Evolutionary conservation across 2,888 invertebrate genomes (phyloP), one percentile per base, ranked within the genome.

Genomic region (Aproaerema taeniolella): DNA sequence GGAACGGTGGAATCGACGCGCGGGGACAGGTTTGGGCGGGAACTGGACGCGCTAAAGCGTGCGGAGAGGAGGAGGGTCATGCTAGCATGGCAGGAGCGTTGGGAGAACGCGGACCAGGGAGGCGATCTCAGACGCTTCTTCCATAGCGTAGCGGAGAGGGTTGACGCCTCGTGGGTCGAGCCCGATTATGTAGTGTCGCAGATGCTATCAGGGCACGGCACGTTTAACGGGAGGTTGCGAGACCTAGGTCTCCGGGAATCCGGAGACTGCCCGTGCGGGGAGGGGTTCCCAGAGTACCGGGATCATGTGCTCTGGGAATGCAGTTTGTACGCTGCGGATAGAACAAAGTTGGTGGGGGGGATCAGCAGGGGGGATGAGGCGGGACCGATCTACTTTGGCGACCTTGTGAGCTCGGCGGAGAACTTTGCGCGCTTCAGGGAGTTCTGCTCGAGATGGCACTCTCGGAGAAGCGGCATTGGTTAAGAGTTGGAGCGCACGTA

Each of bases 191-290:
- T 28, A 9, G 31, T 31, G 1, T 43, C 33, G 8, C 43, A 38
- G 25, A 12, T 45, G 9, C 31, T 43, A 8, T 40, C 34, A n/a
- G 40, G 40, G n/a, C 43, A 43, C 34, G 40, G 40, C 2, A 30
- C 30, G 15, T 43, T 40, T 28, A 37, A 35, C n/a, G 25, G 10
- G 8, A 14, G 30, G 10, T 32, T 43, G 2, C 17, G 32, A 7
- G 24, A n/a, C 20, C 11, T 43, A 7, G 31, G 25, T 9, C 37
- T 43, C 26, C 2, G 24, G 20, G 42, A 39, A 12, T 11, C 39
- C 2, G 31, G 33, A 2, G 7, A 1, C 14, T 39, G 39, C 24
- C 13, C 25, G 7, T 44, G 44, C 25, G 34, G 31, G 3, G 15
- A 14, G 24, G 31, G 9, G 4, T n/a, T n/a, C n/a, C 7, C n/a